Evolutionary conservation across 2,888 invertebrate species (phyloP), one percentile per base, ranked within the genome.

Genomic region (Alloscopus bannaensis): DNA sequence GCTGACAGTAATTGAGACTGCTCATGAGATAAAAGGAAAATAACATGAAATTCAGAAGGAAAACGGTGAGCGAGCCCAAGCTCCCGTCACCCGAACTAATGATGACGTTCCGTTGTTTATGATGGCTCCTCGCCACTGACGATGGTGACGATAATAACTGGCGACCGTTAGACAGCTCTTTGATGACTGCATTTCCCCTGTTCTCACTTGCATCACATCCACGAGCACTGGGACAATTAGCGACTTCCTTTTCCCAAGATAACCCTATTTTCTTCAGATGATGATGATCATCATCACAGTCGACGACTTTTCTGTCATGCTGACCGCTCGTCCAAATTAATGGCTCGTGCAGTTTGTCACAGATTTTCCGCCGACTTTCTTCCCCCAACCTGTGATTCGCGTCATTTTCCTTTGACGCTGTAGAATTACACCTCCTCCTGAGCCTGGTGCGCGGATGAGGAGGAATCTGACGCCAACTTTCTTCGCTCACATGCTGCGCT

Each of bases 1-100:
- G 22, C 26, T 71, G 24, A 62, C 64, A 72, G 42, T 55, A 72
- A 72, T 72, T 72, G 50, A 72, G 42, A 64, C 26, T 31, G 64
- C 42, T 60, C 16, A 64, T 16, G 55, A 72, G 72, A 55, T 64
- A 72, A 40, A 42, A 20, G 13, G 55, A 24, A 16, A 47, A 42
- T 18, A 72, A 28, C 1, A 55, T 55, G 45, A 72, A 64, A 40
- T 62, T 62, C 55, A 64, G 52, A 26, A 64, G 64, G 47, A 47
- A 22, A 6, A 29, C 26, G 28, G 65, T 26, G n/a, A 11, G 47
- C 4, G 29, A 47, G 20, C 29, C 28, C 29, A 18, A 42, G 50
- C 24, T 60, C 6, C 29, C 28, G 18, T 40, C 36, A 71, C 50
- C 50, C 52, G 71, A 71, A 71, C 71, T 71, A 71, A 71, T 71